These are phyloP conservation scores for Crossocerus cetratus DNA, from an alignment of 2,888 invertebrate genomes.

Conservation along the genomic window DNA sequence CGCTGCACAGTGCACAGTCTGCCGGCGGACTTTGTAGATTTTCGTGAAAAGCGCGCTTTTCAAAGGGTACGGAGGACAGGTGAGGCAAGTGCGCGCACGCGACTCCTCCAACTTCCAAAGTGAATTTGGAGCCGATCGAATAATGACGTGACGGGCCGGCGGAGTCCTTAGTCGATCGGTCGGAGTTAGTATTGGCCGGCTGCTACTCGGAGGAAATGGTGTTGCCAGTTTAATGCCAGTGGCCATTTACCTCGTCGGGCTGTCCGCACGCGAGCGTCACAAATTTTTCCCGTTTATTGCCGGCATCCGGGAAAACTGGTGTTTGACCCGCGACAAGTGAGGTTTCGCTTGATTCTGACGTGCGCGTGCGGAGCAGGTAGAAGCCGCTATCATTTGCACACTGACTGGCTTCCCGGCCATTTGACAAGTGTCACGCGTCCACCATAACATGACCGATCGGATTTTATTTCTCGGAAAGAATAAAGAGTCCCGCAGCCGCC, in stretches of 20 bases:
- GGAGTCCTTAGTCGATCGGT: neutral
- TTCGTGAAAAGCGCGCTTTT: constrained; percentile 26
- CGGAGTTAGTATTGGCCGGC: no score
- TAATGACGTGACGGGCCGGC: constrained; percentile 33
- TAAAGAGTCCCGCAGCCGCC: neutral
- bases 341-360: no score
- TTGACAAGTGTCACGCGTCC: neutral
- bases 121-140: constrained; percentile 43
- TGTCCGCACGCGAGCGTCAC: no score
- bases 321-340: no score
- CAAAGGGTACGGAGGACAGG: constrained; percentile 30
- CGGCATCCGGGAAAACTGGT: no score
- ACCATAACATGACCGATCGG: neutral
- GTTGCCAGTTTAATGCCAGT: no score
- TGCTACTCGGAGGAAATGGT: no score
- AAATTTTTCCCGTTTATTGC: no score
- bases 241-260: no score
- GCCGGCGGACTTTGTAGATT: constrained; percentile 39
- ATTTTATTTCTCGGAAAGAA: constrained; percentile 1
- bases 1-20: constrained; percentile 12
- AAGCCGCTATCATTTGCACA: neutral
- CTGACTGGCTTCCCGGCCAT: neutral
- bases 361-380: no score
- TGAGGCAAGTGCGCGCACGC: constrained; percentile 18
- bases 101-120: constrained; percentile 42